phyloP scores from a whole-genome alignment of 2,888 invertebrate species.

The Ochlodes sylvanus region DNA sequence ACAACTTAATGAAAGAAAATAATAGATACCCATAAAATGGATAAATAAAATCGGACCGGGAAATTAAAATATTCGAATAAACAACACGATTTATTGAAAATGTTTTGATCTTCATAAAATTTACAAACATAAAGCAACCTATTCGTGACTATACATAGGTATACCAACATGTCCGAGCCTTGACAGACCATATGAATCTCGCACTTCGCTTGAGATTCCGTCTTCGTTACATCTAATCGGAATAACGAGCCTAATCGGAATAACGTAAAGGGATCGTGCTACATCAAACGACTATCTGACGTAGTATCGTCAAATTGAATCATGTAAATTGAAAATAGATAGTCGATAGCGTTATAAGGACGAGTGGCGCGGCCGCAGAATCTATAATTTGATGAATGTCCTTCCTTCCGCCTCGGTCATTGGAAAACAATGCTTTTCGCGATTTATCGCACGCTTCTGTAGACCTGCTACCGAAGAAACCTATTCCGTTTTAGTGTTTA shows the following conservation, averaged over 20 bases:
- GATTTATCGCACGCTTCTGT: slow-evolving; percentile 21
- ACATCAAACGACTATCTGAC: slow-evolving; percentile 42
- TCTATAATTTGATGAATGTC: slow-evolving; percentile 3
- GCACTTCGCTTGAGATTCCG: slow-evolving; percentile 17
- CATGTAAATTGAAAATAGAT: slow-evolving; percentile 41
- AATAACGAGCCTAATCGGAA: slow-evolving; percentile 45
- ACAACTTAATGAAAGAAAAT: too few relatives aligned
- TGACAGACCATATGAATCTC: slow-evolving; percentile 16
- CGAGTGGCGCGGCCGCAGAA: slow-evolving; percentile 7
- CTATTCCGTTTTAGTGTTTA: slow-evolving; percentile 61
- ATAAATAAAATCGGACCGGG: too few relatives aligned
- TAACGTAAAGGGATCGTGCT: slow-evolving; percentile 43
- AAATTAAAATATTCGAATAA: too few relatives aligned
- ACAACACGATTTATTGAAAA: too few relatives aligned
- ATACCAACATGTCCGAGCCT: neutral
- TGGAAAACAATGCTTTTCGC: slow-evolving; percentile 14
- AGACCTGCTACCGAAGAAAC: slow-evolving; percentile 19
- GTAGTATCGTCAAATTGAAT: slow-evolving; percentile 41
- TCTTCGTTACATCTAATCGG: slow-evolving; percentile 37
- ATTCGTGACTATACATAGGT: neutral
- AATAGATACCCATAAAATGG: too few relatives aligned
- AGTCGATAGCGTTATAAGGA: slow-evolving; percentile 38
- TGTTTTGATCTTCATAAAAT: too few relatives aligned
- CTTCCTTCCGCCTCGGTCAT: slow-evolving; percentile 4
- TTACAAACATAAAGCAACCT: neutral